phyloP scores from a whole-genome alignment of 2,888 invertebrate genomes.

The Yponomeuta malinellus region DNA sequence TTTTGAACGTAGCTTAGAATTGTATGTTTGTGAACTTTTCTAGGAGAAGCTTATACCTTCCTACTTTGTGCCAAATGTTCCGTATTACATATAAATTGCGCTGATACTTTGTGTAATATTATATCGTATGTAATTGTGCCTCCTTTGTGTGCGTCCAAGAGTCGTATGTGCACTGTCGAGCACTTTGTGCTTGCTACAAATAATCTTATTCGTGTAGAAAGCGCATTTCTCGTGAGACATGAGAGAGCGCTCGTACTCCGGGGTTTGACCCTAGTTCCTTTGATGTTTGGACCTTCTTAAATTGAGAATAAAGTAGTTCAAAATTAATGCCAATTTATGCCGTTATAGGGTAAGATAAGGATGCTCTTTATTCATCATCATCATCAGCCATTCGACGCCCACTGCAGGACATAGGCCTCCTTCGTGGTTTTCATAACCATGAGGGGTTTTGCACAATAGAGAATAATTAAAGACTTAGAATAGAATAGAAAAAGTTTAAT shows the following conservation, averaged over 20 bases:
- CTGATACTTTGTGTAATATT: too few relatives aligned
- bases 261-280: background rate
- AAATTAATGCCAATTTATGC: too few relatives aligned
- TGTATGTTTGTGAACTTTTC: background rate
- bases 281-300: background rate
- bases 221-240: background rate
- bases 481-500: too few relatives aligned
- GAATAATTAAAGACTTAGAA: too few relatives aligned
- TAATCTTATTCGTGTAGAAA: conserved; percentile 6
- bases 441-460: too few relatives aligned
- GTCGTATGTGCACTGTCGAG: background rate
- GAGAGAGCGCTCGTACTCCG: background rate
- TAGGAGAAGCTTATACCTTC: background rate
- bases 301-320: background rate
- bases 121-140: background rate
- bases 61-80: background rate
- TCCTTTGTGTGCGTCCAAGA: background rate
- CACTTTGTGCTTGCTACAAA: background rate
- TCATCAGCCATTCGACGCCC: too few relatives aligned
- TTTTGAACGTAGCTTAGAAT: background rate
- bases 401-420: too few relatives aligned
- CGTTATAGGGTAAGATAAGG: too few relatives aligned
- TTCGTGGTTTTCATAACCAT: too few relatives aligned
- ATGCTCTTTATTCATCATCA: too few relatives aligned
- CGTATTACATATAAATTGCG: background rate